These are phyloP conservation scores for Poeciliopsis paucimaculata DNA, from an alignment of 2,797 vertebrate genomes.

Conservation along the genomic window DNA sequence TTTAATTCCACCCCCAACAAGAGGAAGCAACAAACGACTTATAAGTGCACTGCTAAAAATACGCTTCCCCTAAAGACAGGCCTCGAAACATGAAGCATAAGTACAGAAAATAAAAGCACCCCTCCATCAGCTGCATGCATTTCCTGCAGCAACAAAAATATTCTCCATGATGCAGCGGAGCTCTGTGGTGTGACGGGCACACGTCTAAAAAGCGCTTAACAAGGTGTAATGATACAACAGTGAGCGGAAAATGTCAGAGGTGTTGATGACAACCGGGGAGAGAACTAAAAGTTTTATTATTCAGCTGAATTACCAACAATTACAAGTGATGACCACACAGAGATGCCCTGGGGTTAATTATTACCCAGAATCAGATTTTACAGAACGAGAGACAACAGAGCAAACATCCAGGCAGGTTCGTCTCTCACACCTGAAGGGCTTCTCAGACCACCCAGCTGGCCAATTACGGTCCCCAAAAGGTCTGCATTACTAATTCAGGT, in stretches of 20 bases:
- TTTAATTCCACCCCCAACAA: background rate
- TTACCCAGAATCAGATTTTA: background rate
- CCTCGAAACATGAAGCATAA: background rate
- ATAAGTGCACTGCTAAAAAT: background rate
- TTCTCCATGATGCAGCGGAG: conserved; percentile 10
- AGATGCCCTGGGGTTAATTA: conserved; percentile 5
- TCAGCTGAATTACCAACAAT: conserved; percentile 1
- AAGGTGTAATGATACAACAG: conserved; percentile 66
- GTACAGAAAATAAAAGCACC: background rate
- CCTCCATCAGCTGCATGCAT: background rate
- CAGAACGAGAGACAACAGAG: background rate
- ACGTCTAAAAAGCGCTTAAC: conserved; percentile 45
- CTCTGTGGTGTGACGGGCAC: conserved; percentile 32
- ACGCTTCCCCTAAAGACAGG: background rate
- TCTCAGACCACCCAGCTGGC: background rate
- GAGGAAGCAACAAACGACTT: background rate
- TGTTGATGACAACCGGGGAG: conserved; percentile 47
- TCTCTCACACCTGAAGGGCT: background rate
- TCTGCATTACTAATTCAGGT: background rate
- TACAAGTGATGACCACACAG: background rate
- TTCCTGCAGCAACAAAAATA: conserved; percentile 20
- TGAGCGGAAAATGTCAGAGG: conserved; percentile 52
- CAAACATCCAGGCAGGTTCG: background rate
- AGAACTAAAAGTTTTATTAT: background rate
- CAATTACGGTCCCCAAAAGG: background rate